Base-by-base conservation (phyloP, 2,888 invertebrate genomes). In the Allolobophora icterica region DNA sequence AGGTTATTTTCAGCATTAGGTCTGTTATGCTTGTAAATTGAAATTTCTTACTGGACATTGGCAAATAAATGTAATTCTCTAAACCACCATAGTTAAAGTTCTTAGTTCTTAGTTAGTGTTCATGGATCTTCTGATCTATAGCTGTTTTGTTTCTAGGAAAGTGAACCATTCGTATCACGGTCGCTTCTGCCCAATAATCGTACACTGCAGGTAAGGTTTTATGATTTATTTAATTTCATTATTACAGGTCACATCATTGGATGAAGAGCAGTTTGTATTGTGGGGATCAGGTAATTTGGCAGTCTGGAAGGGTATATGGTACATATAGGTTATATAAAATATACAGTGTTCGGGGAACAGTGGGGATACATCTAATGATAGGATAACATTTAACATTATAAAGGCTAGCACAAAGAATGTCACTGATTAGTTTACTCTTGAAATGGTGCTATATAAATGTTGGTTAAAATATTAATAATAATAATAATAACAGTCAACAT, bases 161-260 rank as follows among this genome's bases (percentile, higher is more conserved):
- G 99, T 99, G 93, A 99, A 99, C 96, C 99, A 99, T 95, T 99
- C 99, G 0, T 99, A 99, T 96, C 96, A 99, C 93, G 99, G 99
- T 92, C 96, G 99, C 93, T 99, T 99, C 58, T 99, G 99, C 94
- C 99, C 99, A 0, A 99, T 99, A 93, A 98, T 99, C 89, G 98
- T 99, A 24, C 99, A 99, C 95, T 98, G 98, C 97, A 97, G 97
- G 97, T 97, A 96, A 95, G 94, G 92, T 71, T n/a, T n/a, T 13
- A 71, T 11, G 30, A 71, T 30, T n/a, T n/a, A 71, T n/a, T n/a
- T 71, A n/a, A 71, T n/a, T n/a, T 71, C 71, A n/a, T 71, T n/a
- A 8, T 30, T 71, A n/a, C 71, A n/a, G 17, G 8, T 30, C 17
- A 71, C n/a, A 13, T 71, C 71, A n/a, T n/a, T 71, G 71, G 71